A percentile compares a stretch with the other conserved stretches of the same genome.
Evolutionary conservation across 92 coral and sea anemone genomes (phyloP).

Genomic region (Anthopleura xanthogrammica): DNA sequence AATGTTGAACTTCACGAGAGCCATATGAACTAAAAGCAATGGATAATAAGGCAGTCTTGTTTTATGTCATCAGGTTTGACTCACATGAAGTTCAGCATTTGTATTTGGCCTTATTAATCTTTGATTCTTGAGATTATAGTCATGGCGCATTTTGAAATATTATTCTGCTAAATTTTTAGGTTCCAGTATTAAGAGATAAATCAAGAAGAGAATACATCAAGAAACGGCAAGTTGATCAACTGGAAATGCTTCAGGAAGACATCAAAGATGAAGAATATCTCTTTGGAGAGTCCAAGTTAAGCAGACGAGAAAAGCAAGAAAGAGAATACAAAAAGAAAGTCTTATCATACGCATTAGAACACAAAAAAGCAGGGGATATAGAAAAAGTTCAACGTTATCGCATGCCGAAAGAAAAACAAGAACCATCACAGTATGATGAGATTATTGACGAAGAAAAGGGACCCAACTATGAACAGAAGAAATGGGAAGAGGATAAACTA

Average conservation of each 20-base stretch:
- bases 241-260: constrained; percentile 92
- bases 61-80: too few species aligned
- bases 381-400: constrained; percentile 83
- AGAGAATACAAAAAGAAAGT: constrained; percentile 90
- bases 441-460: constrained; percentile 85
- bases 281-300: constrained; percentile 69
- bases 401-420: constrained; percentile 89
- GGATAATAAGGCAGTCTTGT: too few species aligned
- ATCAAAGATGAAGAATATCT: constrained; percentile 87
- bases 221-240: constrained; percentile 87
- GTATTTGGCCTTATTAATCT: too few species aligned
- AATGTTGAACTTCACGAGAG: too few species aligned
- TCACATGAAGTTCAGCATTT: too few species aligned
- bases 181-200: constrained; percentile 89
- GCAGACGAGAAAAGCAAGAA: constrained; percentile 72
- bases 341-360: constrained; percentile 73
- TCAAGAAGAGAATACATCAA: constrained; percentile 93
- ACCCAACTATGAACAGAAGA: constrained; percentile 96
- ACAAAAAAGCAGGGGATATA: constrained; percentile 82
- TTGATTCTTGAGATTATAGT: too few species aligned
- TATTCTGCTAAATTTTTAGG: constrained; percentile 27
- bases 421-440: constrained; percentile 96
- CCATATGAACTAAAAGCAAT: too few species aligned
- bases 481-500: constrained; percentile 98
- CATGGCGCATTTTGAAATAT: background rate